phyloP scores from a whole-genome alignment of 1,140 invertebrate genomes.

The Berghia stephanieae region DNA sequence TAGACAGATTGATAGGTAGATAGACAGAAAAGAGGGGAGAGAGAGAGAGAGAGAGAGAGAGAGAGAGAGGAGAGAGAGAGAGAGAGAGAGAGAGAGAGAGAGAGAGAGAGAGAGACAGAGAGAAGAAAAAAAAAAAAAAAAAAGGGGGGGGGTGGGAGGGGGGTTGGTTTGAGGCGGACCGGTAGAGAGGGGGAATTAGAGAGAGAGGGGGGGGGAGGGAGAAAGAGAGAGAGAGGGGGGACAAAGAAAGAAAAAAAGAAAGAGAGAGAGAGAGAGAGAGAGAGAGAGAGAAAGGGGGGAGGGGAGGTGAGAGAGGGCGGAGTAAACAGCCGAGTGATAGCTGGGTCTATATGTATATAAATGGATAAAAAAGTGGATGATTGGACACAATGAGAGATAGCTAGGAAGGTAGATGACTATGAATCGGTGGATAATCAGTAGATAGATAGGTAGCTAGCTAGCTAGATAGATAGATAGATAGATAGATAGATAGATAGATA shows the following conservation, averaged over 20 bases:
- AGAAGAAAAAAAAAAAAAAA: not conserved
- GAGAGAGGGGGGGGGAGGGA: not conserved
- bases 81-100: constrained; percentile 13
- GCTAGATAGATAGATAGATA: no score
- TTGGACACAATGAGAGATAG: no score
- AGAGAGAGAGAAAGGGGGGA: no score
- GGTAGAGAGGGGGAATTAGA: not conserved
- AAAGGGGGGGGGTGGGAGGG: not conserved
- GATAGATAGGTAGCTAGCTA: no score
- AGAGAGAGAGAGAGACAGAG: not conserved
- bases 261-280: constrained; percentile 5
- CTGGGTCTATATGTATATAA: no score
- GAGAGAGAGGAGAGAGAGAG: not conserved
- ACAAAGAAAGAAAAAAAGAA: not conserved
- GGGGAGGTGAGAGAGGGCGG: no score
- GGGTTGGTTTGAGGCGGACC: not conserved
- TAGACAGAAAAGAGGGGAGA: not conserved
- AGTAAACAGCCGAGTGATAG: no score
- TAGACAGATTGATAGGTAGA: no score
- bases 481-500: no score
- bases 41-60: not conserved
- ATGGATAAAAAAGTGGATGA: no score
- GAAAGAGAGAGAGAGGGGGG: not conserved
- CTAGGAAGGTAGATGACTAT: no score
- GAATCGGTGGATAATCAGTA: no score